phyloP scores from a whole-genome alignment of 1,140 invertebrate genomes.

The Parapsyche elsis region DNA sequence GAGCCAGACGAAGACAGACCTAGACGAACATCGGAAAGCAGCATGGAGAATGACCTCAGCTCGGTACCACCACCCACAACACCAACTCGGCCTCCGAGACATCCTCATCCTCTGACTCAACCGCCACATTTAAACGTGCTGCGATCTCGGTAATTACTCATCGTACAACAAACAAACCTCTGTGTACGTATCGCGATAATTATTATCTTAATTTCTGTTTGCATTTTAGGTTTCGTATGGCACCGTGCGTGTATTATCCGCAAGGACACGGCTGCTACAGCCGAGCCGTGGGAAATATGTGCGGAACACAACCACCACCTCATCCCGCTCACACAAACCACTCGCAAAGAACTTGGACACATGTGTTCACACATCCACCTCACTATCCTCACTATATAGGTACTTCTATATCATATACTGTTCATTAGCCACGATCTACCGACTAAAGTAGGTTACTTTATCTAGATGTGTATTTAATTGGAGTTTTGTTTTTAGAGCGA shows the following conservation, averaged over 20 bases:
- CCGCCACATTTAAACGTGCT: conserved; percentile 43
- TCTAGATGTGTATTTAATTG: neutral
- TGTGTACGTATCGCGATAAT: neutral
- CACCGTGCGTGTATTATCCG: conserved; percentile 46
- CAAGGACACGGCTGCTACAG: conserved; percentile 30
- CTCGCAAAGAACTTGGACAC: conserved; percentile 46
- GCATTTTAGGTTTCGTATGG: conserved; percentile 45
- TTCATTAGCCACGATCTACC: neutral
- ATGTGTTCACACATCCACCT: conserved; percentile 51
- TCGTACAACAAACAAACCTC: neutral
- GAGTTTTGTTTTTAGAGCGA: conserved; percentile 31
- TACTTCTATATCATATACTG: conserved; percentile 13
- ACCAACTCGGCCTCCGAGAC: conserved; percentile 37
- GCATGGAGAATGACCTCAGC: neutral
- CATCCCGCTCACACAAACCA: conserved; percentile 58
- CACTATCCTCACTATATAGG: conserved; percentile 46
- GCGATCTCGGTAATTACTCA: conserved; percentile 43
- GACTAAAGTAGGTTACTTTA: neutral
- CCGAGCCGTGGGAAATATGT: conserved; percentile 41
- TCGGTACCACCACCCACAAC: neutral
- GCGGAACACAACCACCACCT: conserved; percentile 58
- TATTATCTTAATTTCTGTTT: too few species aligned
- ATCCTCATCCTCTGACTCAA: conserved; percentile 46
- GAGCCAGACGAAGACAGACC: conserved; percentile 72
- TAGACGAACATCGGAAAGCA: conserved; percentile 23